Conservation (phyloP, 2,113 vertebrate species). For the Pholis gunnellus region DNA sequence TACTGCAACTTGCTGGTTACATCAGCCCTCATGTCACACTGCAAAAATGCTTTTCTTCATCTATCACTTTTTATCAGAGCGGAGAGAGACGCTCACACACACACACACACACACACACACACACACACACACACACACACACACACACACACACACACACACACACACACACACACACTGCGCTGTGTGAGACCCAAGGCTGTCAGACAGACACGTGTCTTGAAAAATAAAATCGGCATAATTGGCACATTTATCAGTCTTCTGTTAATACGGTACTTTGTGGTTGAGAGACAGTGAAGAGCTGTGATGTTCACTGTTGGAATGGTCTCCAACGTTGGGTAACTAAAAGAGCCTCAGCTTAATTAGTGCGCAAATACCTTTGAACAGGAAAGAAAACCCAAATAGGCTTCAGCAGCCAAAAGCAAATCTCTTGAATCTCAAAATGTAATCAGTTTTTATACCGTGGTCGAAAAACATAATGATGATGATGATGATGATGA, state of each 20-base stretch:
- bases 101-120: no score
- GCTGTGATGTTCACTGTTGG: constrained; percentile 24
- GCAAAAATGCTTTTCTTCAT: constrained; percentile 28
- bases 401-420: background rate
- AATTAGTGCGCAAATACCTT: background rate
- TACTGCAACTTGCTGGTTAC: constrained; percentile 57
- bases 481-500: background rate
- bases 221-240: constrained; percentile 64
- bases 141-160: background rate
- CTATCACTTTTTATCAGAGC: constrained; percentile 44
- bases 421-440: background rate
- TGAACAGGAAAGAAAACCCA: background rate
- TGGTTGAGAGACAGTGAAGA: constrained; percentile 35
- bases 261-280: constrained; percentile 59
- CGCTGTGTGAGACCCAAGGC: constrained; percentile 29
- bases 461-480: background rate
- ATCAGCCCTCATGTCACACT: constrained; percentile 34
- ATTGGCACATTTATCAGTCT: constrained; percentile 64
- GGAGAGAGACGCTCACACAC: constrained; percentile 21
- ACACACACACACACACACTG: background rate
- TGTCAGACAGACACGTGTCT: constrained; percentile 50
- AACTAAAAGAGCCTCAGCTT: constrained; percentile 6
- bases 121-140: background rate
- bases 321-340: constrained; percentile 3
- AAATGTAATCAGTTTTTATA: background rate